A percentile compares a stretch with the other conserved stretches of the same genome.
Conservation (phyloP, 2,888 invertebrate species). For the Linyphia triangularis region DNA sequence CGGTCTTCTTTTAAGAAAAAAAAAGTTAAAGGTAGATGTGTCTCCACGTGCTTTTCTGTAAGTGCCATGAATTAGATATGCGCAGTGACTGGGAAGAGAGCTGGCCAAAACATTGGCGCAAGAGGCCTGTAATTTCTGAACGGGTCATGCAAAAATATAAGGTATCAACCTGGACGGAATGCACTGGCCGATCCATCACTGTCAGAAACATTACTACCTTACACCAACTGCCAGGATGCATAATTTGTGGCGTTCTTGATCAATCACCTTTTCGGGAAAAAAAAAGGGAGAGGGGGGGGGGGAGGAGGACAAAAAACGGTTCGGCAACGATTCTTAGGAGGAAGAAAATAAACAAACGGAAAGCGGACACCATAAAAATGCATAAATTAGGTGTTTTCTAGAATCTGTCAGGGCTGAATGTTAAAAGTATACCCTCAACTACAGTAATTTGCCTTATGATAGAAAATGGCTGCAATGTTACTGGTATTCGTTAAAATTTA, state of each 20-base stretch:
- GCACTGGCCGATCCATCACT: slow-evolving; percentile 38
- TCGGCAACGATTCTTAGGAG: too few species aligned
- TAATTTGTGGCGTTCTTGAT: slow-evolving; percentile 57
- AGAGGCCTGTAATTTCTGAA: slow-evolving; percentile 45
- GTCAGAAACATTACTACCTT: slow-evolving; percentile 54
- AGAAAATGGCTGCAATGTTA: slow-evolving; percentile 18
- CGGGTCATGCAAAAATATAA: slow-evolving; percentile 64
- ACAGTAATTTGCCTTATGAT: neutral
- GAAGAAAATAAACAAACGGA: too few species aligned
- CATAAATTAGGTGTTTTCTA: neutral
- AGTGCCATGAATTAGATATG: too few species aligned
- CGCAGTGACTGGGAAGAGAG: neutral
- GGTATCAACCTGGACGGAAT: slow-evolving; percentile 57
- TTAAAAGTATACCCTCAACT: too few species aligned
- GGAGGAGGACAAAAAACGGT: neutral
- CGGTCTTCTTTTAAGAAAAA: too few species aligned
- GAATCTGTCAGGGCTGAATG: neutral
- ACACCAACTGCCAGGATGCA: slow-evolving; percentile 25
- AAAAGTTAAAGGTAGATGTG: too few species aligned
- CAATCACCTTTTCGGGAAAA: slow-evolving; percentile 16
- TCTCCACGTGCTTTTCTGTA: too few species aligned
- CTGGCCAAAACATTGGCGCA: slow-evolving; percentile 16
- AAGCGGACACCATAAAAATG: too few species aligned
- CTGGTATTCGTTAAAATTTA: neutral
- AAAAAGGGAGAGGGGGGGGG: neutral